phyloP scores from a whole-genome alignment of 2,888 invertebrate species.

The Pelosia muscerda region DNA sequence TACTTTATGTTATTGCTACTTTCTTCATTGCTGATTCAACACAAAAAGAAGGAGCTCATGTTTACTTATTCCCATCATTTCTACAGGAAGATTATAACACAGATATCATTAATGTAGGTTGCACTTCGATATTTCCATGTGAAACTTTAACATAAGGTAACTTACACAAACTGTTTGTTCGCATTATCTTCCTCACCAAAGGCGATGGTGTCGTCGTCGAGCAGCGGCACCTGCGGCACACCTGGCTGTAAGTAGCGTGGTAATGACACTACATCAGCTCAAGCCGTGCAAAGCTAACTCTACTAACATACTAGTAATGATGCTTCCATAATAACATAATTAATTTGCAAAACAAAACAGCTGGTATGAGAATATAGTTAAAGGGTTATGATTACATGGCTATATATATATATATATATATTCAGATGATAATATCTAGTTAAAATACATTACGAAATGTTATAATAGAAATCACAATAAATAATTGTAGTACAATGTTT shows the following conservation, averaged over 20 bases:
- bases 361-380: conserved; percentile 32
- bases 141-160: conserved; percentile 29
- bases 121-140: neutral
- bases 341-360: conserved; percentile 58
- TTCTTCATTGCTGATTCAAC: too few relatives aligned
- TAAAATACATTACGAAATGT: conserved; percentile 19
- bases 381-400: conserved; percentile 24
- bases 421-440: conserved; percentile 24
- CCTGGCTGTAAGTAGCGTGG: conserved; percentile 81
- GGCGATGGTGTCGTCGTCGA: conserved; percentile 94
- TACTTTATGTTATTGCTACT: too few relatives aligned
- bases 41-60: neutral
- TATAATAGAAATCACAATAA: conserved; percentile 20
- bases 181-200: conserved; percentile 94
- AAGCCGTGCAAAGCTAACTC: conserved; percentile 82
- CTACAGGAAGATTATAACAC: neutral
- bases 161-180: conserved; percentile 81
- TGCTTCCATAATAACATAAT: conserved; percentile 31
- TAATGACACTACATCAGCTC: conserved; percentile 74
- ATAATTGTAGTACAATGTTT: conserved; percentile 21
- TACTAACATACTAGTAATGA: conserved; percentile 19
- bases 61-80: neutral
- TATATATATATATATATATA: conserved; percentile 18
- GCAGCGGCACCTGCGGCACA: conserved; percentile 92
- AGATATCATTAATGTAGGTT: neutral